Conservation (phyloP, 2,888 invertebrate species). For the Eurytoma californica region DNA sequence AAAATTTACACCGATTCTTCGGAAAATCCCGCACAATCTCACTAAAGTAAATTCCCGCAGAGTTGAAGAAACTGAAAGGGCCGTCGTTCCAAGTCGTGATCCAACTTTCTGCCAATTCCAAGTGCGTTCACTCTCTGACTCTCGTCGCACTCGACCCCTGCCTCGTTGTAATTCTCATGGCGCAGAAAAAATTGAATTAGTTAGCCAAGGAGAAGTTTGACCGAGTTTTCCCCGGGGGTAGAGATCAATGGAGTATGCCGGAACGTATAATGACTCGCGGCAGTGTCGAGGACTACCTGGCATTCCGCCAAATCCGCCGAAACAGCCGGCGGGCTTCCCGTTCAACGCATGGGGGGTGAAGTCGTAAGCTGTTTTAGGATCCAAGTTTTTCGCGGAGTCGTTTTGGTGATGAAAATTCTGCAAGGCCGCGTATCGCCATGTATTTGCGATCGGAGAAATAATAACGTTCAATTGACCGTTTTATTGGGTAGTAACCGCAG, state of each 20-base stretch:
- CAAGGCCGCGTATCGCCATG: not conserved
- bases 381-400: too few species aligned
- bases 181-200: constrained; percentile 28
- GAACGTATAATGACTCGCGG: constrained; percentile 6
- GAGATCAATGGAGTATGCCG: constrained; percentile 43
- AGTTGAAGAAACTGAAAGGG: too few species aligned
- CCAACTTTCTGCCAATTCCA: too few species aligned
- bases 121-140: not conserved
- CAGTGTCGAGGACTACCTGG: constrained; percentile 28
- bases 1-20: too few species aligned
- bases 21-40: too few species aligned
- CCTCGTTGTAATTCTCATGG: not conserved
- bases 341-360: too few species aligned
- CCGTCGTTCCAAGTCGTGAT: too few species aligned
- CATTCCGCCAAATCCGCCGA: constrained; percentile 9
- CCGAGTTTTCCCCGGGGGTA: constrained; percentile 18
- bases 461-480: too few species aligned
- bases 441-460: not conserved
- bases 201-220: constrained; percentile 30
- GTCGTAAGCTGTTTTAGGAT: too few species aligned
- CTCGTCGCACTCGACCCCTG: not conserved
- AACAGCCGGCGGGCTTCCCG: constrained; percentile 17
- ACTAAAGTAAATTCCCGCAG: too few species aligned
- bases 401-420: not conserved
- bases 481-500: not conserved